A percentile compares a stretch with the other conserved stretches of the same genome.
Conservation (phyloP, 2,888 invertebrate genomes). For the Caenorhabditis sp. region DNA sequence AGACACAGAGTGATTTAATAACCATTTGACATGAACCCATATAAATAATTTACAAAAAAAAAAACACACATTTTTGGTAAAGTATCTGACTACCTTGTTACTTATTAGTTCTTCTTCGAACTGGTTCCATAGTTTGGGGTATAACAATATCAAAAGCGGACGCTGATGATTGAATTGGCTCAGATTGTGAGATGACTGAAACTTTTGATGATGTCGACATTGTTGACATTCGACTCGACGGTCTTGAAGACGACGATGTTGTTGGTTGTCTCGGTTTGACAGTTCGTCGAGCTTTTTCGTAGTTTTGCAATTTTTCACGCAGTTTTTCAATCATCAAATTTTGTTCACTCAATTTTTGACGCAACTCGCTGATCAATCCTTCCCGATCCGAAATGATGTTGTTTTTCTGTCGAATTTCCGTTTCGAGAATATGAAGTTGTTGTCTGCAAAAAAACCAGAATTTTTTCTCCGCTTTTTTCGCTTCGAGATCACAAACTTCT, state of each 20-base stretch:
- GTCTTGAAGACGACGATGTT: slow-evolving; percentile 6
- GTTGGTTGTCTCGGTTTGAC: neutral
- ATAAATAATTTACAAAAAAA: neutral
- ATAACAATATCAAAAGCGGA: slow-evolving; percentile 30
- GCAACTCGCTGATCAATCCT: slow-evolving; percentile 16
- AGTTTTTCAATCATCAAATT: slow-evolving; percentile 19
- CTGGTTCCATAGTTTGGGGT: slow-evolving; percentile 11
- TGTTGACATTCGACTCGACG: slow-evolving; percentile 22
- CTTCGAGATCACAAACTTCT: too few species aligned
- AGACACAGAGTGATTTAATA: neutral
- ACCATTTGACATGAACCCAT: neutral
- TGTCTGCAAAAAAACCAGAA: slow-evolving; percentile 19
- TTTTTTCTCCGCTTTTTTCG: too few species aligned
- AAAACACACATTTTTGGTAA: neutral
- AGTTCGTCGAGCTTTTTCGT: neutral
- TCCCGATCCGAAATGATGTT: slow-evolving; percentile 16
- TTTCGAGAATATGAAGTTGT: slow-evolving; percentile 21
- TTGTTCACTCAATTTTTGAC: slow-evolving; percentile 6
- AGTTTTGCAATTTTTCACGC: slow-evolving; percentile 4
- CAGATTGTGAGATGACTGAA: neutral
- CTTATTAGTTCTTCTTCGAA: slow-evolving; percentile 5
- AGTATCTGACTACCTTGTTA: neutral
- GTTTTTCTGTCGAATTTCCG: slow-evolving; percentile 6
- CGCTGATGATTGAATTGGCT: slow-evolving; percentile 13
- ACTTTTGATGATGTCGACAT: slow-evolving; percentile 19